Percentiles rank a stretch among this genome's conserved stretches.
These are phyloP conservation scores for Pachycephus smyrnensis DNA, from an alignment of 2,888 invertebrate species.

Conservation along the genomic window DNA sequence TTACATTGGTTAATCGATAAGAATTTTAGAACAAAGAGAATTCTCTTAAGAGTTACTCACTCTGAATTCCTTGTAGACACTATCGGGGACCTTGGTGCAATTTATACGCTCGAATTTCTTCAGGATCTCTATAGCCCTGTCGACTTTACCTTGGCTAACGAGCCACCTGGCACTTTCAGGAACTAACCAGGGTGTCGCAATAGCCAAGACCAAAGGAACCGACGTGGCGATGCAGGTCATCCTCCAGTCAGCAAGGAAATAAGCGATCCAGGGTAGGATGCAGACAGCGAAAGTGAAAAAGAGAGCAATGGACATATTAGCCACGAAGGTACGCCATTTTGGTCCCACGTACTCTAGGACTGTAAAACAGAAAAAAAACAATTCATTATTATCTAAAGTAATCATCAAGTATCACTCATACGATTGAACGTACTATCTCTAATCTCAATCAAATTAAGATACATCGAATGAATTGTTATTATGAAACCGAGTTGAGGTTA, in stretches of 20 bases:
- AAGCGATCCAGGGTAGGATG: slow-evolving; percentile 86
- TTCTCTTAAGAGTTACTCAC: slow-evolving; percentile 66
- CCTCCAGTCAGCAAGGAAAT: slow-evolving; percentile 84
- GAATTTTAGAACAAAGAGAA: not conserved
- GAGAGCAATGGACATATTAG: slow-evolving; percentile 90
- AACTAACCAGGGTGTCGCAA: slow-evolving; percentile 81
- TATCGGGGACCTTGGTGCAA: slow-evolving; percentile 79
- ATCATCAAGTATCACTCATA: not conserved
- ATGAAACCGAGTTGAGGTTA: not conserved
- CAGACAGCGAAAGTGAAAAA: slow-evolving; percentile 88
- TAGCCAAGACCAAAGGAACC: slow-evolving; percentile 78
- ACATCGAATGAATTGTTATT: not conserved
- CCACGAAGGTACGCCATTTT: slow-evolving; percentile 90
- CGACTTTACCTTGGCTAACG: slow-evolving; percentile 85
- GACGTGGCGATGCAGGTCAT: slow-evolving; percentile 82
- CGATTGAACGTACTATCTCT: not conserved
- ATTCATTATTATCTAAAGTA: not conserved
- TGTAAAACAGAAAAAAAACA: slow-evolving; percentile 62
- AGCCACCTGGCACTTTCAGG: slow-evolving; percentile 92
- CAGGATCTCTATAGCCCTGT: slow-evolving; percentile 82
- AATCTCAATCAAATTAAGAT: not conserved
- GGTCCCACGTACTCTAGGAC: slow-evolving; percentile 91
- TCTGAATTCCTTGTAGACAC: slow-evolving; percentile 80
- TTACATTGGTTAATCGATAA: not conserved
- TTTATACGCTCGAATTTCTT: slow-evolving; percentile 86